Conservation (phyloP, 2,888 invertebrate species). For the Agrotis puta region DNA sequence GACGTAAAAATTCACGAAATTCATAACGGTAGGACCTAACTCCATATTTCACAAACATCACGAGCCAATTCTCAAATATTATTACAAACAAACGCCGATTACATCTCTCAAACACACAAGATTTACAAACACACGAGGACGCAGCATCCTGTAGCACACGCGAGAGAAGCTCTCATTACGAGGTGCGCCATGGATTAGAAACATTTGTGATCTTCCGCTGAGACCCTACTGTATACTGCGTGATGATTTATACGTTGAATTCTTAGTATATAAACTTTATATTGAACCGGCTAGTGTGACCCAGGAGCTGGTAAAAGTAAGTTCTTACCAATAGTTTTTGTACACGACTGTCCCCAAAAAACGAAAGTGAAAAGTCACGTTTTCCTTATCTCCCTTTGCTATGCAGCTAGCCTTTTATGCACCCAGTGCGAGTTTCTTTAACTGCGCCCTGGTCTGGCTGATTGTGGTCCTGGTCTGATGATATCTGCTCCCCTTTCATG, state of each 20-base stretch:
- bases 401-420: too few relatives aligned
- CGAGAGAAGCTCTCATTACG: constrained; percentile 18
- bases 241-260: background rate
- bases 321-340: constrained; percentile 4
- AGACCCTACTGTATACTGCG: background rate
- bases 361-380: too few relatives aligned
- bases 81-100: constrained; percentile 35
- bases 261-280: background rate
- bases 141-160: constrained; percentile 38
- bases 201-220: constrained; percentile 3
- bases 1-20: constrained; percentile 6
- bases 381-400: too few relatives aligned
- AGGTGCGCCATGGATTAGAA: constrained; percentile 18
- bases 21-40: background rate
- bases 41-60: constrained; percentile 25
- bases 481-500: too few relatives aligned
- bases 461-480: too few relatives aligned
- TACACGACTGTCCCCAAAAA: background rate
- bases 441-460: too few relatives aligned
- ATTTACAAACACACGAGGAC: constrained; percentile 55
- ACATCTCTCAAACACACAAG: constrained; percentile 44
- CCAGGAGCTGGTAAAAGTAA: constrained; percentile 35
- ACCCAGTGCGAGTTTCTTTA: too few relatives aligned
- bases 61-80: constrained; percentile 46
- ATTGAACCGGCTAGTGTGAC: background rate